Evolutionary conservation across 2,113 vertebrate species (phyloP).

Genomic region (Python bivittatus): DNA sequence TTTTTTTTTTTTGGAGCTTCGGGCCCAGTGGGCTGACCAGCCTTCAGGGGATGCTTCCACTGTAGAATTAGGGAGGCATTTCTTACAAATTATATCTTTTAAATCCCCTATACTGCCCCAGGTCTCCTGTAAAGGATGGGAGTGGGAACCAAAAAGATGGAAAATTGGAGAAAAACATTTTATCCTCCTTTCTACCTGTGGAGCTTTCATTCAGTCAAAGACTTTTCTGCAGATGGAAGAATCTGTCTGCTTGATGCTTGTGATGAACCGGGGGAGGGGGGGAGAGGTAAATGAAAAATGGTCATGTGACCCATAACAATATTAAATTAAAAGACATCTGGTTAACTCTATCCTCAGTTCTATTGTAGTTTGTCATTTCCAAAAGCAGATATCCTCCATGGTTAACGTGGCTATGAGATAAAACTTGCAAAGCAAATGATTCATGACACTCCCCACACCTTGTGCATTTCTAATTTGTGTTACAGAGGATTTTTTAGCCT

Average conservation of each 20-base stretch:
- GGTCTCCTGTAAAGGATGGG: not conserved
- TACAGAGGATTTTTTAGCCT: constrained; percentile 37
- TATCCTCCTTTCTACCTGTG: not conserved
- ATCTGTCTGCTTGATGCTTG: not conserved
- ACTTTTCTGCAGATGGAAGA: not conserved
- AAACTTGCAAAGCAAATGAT: constrained; percentile 20
- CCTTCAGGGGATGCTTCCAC: not conserved
- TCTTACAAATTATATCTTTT: not conserved
- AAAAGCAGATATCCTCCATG: not conserved
- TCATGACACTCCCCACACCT: constrained; percentile 9
- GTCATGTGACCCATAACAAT: not conserved
- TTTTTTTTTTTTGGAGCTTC: not conserved
- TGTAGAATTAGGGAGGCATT: not conserved
- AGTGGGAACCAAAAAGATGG: not conserved
- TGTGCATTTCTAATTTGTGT: constrained; percentile 31
- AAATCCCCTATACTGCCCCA: not conserved
- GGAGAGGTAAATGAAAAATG: not conserved
- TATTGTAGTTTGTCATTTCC: not conserved
- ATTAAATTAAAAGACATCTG: not conserved
- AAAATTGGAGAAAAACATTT: not conserved
- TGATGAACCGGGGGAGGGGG: no score
- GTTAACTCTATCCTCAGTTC: not conserved
- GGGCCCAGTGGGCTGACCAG: not conserved
- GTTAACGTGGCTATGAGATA: constrained; percentile 24
- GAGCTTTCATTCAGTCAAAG: not conserved